A percentile compares a stretch with the other conserved stretches of the same genome.
Evolutionary conservation across 2,888 invertebrate species (phyloP).

Genomic region (Tiliacea citrago): DNA sequence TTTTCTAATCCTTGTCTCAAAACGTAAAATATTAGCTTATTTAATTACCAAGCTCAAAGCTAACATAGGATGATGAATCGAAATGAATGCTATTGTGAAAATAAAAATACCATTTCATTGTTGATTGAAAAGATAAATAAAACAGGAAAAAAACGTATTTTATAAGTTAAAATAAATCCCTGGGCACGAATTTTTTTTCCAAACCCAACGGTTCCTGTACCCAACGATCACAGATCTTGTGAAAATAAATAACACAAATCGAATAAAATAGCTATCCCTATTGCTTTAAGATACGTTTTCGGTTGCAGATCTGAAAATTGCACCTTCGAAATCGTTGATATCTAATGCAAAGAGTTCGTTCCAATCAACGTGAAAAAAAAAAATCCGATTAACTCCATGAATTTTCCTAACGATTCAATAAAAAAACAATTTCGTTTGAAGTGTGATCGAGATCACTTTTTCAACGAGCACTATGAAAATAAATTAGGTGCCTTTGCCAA

Average conservation of each 20-base stretch:
- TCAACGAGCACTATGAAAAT: conserved; percentile 25
- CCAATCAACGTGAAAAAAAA: conserved; percentile 24
- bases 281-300: neutral
- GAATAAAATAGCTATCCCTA: neutral
- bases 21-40: too few relatives aligned
- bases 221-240: neutral
- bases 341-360: conserved; percentile 1
- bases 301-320: neutral
- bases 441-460: conserved; percentile 22
- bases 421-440: conserved; percentile 40
- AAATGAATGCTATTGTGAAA: neutral
- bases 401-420: conserved; percentile 38
- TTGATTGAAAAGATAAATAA: neutral
- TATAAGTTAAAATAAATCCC: neutral
- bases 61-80: neutral
- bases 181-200: too few relatives aligned
- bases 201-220: neutral
- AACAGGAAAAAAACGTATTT: too few relatives aligned
- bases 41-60: neutral
- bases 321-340: conserved; percentile 8
- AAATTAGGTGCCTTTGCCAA: conserved; percentile 30
- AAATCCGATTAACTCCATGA: conserved; percentile 21
- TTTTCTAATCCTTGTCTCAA: neutral
- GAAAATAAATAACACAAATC: neutral
- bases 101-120: neutral